These are phyloP conservation scores for Ceratosolen solmsi DNA, from an alignment of 1,140 invertebrate species.

Conservation along the genomic window DNA sequence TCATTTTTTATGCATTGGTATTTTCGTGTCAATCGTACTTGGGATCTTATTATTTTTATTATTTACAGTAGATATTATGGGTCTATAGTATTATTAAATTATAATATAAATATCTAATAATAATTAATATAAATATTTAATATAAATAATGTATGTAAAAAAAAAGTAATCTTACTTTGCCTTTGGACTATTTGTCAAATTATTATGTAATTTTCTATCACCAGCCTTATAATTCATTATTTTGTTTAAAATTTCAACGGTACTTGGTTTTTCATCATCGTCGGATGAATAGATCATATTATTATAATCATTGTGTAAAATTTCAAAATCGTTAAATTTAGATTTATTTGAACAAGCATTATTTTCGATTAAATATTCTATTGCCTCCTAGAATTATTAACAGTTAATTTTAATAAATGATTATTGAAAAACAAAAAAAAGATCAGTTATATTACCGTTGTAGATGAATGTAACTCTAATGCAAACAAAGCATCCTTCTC, in stretches of 20 bases:
- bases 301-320: not conserved
- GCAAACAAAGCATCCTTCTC: not conserved
- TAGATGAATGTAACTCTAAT: not conserved
- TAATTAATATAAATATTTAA: not conserved
- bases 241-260: not conserved
- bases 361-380: not conserved
- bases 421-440: not conserved
- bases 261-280: not conserved
- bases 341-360: not conserved
- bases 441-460: not conserved
- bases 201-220: not conserved
- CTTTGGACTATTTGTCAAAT: not conserved
- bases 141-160: no score
- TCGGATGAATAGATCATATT: not conserved
- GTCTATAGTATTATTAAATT: no score
- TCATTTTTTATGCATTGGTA: no score
- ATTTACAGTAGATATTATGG: no score
- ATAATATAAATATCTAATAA: no score
- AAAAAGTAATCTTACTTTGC: no score
- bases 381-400: no score
- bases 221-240: not conserved
- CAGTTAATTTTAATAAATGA: no score
- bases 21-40: no score
- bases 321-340: not conserved
- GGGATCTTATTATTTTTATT: no score